Base-by-base conservation (phyloP, 1,140 invertebrate species). In the Stratiolaelaps scimitus region DNA sequence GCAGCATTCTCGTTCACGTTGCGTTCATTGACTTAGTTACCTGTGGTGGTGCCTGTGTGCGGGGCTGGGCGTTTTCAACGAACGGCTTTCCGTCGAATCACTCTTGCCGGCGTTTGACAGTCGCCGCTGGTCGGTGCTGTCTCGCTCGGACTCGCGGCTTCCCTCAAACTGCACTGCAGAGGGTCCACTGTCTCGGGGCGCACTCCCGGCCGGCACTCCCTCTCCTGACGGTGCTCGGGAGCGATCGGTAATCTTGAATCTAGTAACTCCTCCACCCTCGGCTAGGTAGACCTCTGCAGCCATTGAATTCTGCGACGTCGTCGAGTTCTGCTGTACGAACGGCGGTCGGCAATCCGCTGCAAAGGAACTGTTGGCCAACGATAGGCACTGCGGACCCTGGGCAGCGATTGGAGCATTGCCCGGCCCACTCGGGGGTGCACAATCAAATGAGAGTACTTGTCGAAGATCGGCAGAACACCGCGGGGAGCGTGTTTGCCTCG, bases 1-100 rank as follows among this genome's bases (percentile, higher is more conserved):
- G 4, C 34, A 40, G 34, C 10, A 10, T 40, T 40, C 10, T 40
- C 34, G 34, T 6, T 6, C 34, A 40, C 34, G 34, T 40, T 40
- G 34, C 34, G 10, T 40, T 10, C 34, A 6, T 6, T 10, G 5
- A 10, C 10, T 4, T 10, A 6, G 13, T n/a, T 34, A 60, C 53
- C 53, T 60, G 53, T 60, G 53, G 10, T 60, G 53, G 34, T 60
- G 53, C 34, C 53, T 1, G 10, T 60, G 53, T 29, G 53, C 53
- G 13, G 53, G 53, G 26, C 53, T 60, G 26, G 53, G 53, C 26
- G 53, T 60, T 34, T 60, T 60, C 15, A 60, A 34, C 4, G 53
- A 60, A 19, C 53, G 26, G 34, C 53, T 60, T 60, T 60, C 53
- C 26, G 53, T 60, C 53, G 53, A 60, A 34, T 60, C 53, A 60